Evolutionary conservation across 2,113 vertebrate species (phyloP).

Genomic region (Laterallus jamaicensis): DNA sequence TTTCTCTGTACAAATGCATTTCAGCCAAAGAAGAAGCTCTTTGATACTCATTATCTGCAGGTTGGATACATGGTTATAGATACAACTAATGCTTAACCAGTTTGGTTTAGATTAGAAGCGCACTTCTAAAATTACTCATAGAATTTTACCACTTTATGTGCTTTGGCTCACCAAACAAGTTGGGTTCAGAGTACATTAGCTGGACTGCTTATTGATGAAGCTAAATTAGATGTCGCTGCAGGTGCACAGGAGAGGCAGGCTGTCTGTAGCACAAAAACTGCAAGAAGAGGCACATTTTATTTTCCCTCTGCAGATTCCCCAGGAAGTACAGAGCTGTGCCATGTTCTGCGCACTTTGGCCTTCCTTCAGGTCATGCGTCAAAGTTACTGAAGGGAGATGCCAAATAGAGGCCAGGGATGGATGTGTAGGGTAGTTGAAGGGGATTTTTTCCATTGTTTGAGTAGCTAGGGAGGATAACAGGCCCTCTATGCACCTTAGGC

Average conservation of each 20-base stretch:
- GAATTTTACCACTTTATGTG: neutral
- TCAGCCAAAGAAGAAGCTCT: neutral
- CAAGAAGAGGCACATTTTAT: neutral
- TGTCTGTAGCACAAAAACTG: neutral
- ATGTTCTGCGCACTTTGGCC: neutral
- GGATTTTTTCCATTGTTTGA: neutral
- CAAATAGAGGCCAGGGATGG: no score
- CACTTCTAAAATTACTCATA: neutral
- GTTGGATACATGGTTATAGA: neutral
- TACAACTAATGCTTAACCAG: neutral
- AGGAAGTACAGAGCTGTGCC: neutral
- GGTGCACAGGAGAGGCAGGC: neutral
- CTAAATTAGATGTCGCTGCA: neutral
- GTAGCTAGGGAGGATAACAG: neutral
- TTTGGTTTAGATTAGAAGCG: neutral
- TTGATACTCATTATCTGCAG: neutral
- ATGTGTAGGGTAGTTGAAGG: neutral
- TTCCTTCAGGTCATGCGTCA: neutral
- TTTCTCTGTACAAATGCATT: neutral
- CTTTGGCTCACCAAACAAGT: neutral
- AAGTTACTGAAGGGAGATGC: rapidly evolving
- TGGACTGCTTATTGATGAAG: neutral
- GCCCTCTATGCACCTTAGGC: neutral
- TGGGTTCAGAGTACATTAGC: neutral
- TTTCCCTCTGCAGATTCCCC: neutral